Evolutionary conservation across 2,888 invertebrate species (phyloP).

Genomic region (Cantharis flavilabris): DNA sequence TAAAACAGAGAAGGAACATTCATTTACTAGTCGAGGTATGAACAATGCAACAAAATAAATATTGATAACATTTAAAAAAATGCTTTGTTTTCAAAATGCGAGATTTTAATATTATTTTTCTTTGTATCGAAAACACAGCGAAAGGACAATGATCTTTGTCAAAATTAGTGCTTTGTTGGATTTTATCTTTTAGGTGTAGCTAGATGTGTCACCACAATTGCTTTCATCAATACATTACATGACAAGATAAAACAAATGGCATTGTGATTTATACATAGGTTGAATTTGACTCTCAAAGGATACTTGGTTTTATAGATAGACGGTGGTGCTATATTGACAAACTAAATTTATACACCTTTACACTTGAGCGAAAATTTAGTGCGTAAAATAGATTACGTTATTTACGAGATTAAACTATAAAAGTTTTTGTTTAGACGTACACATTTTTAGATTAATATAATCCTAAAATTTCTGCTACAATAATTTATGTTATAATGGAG

Average conservation of each 20-base stretch:
- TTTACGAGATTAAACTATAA: not conserved
- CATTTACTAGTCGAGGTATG: not conserved
- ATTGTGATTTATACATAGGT: constrained; percentile 2
- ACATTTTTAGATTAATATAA: not conserved
- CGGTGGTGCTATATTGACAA: not conserved
- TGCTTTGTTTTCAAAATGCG: not conserved
- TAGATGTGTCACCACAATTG: not conserved
- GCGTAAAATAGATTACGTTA: not conserved
- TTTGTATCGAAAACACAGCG: not conserved
- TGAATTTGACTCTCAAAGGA: not conserved
- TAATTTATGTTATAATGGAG: not conserved
- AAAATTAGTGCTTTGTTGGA: not conserved
- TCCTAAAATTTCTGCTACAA: not conserved
- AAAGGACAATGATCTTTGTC: not conserved
- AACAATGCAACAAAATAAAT: not conserved
- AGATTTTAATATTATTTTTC: not conserved
- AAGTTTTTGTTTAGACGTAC: not conserved
- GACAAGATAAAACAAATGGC: not conserved
- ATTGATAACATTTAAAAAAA: not conserved
- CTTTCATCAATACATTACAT: not conserved
- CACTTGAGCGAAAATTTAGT: not conserved
- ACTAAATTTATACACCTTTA: not conserved
- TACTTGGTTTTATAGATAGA: not conserved
- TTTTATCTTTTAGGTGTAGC: not conserved
- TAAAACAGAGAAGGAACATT: not conserved